Evolutionary conservation across 2,113 vertebrate species (phyloP).

Genomic region (Sphaerodactylus townsendi): DNA sequence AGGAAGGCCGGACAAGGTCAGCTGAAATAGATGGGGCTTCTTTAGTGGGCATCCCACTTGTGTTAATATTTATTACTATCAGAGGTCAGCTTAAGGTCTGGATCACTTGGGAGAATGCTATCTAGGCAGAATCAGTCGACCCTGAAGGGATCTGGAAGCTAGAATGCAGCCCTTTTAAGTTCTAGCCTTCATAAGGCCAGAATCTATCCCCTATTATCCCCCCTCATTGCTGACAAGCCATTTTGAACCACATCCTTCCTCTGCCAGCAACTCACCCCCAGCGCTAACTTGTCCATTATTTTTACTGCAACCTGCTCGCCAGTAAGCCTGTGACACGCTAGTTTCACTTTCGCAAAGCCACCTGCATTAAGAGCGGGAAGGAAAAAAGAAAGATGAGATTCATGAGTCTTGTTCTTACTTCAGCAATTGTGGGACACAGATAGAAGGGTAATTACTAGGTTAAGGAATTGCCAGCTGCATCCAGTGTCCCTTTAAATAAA

Average conservation of each 20-base stretch:
- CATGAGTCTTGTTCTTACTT: rapidly evolving
- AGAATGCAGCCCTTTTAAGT: background rate
- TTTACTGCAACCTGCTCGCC: constrained; percentile 95
- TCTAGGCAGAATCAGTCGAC: background rate
- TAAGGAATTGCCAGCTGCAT: background rate
- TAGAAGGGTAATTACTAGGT: background rate
- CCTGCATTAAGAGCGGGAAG: constrained; percentile 69
- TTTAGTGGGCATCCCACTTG: background rate
- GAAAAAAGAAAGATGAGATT: rapidly evolving
- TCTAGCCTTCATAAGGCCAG: background rate
- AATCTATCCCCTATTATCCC: background rate
- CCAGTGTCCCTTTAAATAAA: rapidly evolving
- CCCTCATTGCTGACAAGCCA: background rate
- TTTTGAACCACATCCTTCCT: background rate
- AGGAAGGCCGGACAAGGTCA: background rate
- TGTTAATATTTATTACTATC: background rate
- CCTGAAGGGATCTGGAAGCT: background rate
- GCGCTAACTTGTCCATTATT: constrained; percentile 91
- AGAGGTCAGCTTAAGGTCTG: background rate
- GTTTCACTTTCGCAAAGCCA: constrained; percentile 96
- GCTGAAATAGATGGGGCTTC: background rate
- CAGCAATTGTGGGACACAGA: background rate
- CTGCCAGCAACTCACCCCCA: constrained; percentile 74
- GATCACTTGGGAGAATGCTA: background rate
- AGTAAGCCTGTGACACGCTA: constrained; percentile 86